These are phyloP conservation scores for Tigriopus japonicus DNA, from an alignment of 1,140 invertebrate species.

Conservation along the genomic window DNA sequence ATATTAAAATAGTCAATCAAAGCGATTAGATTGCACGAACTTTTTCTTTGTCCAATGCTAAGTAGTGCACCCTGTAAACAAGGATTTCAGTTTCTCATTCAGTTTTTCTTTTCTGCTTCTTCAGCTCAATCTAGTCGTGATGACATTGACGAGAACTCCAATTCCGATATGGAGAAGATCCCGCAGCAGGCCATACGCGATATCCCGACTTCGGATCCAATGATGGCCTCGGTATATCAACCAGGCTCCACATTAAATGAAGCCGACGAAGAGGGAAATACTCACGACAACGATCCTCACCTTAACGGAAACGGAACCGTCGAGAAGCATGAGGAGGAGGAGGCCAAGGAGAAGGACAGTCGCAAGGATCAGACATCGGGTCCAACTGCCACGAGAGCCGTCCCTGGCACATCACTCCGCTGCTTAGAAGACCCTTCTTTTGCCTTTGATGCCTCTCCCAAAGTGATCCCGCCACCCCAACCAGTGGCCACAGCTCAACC, in stretches of 20 bases:
- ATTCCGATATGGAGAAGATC: too few species aligned
- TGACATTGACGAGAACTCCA: too few species aligned
- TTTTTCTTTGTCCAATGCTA: too few species aligned
- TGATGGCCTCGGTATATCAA: background rate
- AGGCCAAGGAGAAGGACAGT: background rate
- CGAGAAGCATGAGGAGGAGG: background rate
- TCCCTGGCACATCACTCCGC: background rate
- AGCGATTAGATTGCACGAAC: too few species aligned
- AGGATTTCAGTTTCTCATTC: too few species aligned
- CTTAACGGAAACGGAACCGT: background rate
- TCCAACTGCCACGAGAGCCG: background rate
- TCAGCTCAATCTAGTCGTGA: too few species aligned
- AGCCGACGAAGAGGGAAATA: background rate
- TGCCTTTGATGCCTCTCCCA: background rate
- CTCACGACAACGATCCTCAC: background rate
- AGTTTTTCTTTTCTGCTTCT: too few species aligned
- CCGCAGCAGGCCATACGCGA: too few species aligned
- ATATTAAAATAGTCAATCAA: too few species aligned
- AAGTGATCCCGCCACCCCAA: slow-evolving; percentile 15
- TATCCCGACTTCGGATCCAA: too few species aligned
- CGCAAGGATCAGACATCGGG: background rate
- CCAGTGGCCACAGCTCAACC: slow-evolving; percentile 27
- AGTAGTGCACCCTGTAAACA: too few species aligned
- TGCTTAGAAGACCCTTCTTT: slow-evolving; percentile 10
- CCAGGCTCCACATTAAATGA: background rate